Evolutionary conservation across 2,888 invertebrate species (phyloP).

Genomic region (Archips xylosteana): DNA sequence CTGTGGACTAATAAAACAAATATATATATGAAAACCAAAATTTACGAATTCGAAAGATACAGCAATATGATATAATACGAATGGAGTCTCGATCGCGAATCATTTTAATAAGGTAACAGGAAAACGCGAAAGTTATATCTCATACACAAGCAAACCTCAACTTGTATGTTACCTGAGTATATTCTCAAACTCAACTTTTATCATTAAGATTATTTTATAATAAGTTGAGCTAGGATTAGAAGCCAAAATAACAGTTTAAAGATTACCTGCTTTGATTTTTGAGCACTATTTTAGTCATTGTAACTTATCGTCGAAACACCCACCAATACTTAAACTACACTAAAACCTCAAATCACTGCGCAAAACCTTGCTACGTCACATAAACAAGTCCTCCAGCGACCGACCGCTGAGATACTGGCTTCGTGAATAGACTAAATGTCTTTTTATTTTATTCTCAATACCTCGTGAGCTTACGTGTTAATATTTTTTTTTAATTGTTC

Average conservation of each 20-base stretch:
- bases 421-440: neutral
- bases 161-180: no score
- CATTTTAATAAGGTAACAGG: no score
- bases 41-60: no score
- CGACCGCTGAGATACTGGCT: neutral
- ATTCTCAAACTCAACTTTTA: no score
- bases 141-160: no score
- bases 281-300: slow-evolving; percentile 4
- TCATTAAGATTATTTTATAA: no score
- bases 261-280: slow-evolving; percentile 15
- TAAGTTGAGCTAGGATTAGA: neutral
- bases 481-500: neutral
- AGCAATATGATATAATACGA: no score
- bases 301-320: neutral
- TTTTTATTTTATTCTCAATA: slow-evolving; percentile 11
- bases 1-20: no score
- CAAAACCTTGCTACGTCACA: neutral
- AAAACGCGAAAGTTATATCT: no score
- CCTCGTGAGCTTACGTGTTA: neutral
- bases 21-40: no score
- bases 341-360: neutral
- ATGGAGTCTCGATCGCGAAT: no score
- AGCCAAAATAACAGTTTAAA: neutral
- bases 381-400: neutral
- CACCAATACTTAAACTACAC: neutral